These are phyloP conservation scores for Anticlea derivata DNA, from an alignment of 2,888 invertebrate genomes.

Conservation along the genomic window DNA sequence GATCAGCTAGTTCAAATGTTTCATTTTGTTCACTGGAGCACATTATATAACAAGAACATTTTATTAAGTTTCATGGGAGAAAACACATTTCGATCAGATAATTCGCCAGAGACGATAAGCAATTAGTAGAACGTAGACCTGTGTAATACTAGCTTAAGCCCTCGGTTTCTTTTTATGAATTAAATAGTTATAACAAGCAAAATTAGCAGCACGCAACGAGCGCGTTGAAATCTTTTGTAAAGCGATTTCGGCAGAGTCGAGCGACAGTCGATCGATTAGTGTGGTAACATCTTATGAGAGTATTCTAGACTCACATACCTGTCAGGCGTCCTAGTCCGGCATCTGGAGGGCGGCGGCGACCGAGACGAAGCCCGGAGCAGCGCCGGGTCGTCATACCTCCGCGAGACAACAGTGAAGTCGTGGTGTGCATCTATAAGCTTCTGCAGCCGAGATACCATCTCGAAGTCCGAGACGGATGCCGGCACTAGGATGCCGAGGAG, in stretches of 20 bases:
- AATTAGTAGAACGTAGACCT: too few species aligned
- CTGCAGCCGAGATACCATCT: conserved; percentile 90
- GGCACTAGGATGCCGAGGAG: conserved; percentile 87
- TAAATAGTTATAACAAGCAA: too few species aligned
- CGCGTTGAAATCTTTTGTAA: conserved; percentile 12
- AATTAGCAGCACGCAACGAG: not conserved
- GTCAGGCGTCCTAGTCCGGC: conserved; percentile 82
- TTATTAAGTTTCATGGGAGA: conserved; percentile 7
- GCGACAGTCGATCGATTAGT: too few species aligned
- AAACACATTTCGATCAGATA: conserved; percentile 6
- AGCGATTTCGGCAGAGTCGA: too few species aligned
- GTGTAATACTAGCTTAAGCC: too few species aligned
- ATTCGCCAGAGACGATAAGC: too few species aligned
- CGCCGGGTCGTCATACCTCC: conserved; percentile 83
- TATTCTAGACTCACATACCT: conserved; percentile 54
- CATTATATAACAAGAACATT: not conserved
- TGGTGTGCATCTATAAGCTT: conserved; percentile 94
- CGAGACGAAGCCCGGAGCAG: conserved; percentile 72
- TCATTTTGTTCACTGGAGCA: conserved; percentile 14
- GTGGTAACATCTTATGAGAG: too few species aligned
- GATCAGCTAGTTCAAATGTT: conserved; percentile 10
- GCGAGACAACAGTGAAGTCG: conserved; percentile 92
- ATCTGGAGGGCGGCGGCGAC: conserved; percentile 76
- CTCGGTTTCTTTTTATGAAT: too few species aligned
- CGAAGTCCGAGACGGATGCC: conserved; percentile 89